Percentiles rank a stretch among this genome's conserved stretches.
These are phyloP conservation scores for Cheirogaleus medius DNA, from an alignment of 2,113 vertebrate species.

Conservation along the genomic window DNA sequence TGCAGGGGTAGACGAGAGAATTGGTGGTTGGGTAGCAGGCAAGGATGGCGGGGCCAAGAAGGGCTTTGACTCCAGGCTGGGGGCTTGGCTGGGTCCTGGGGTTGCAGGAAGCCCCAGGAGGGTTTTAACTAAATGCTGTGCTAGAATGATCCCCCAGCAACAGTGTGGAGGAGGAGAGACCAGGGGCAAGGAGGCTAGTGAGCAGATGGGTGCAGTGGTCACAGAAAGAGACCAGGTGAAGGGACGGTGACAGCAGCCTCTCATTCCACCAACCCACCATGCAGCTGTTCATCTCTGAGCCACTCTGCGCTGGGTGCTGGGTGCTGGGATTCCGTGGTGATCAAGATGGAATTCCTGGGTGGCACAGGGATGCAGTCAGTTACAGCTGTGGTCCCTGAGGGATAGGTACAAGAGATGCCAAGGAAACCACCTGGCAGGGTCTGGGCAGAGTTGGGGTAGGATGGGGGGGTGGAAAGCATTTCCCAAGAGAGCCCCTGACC, in stretches of 20 bases:
- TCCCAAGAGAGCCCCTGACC: constrained; percentile 10
- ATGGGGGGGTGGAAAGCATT: neutral
- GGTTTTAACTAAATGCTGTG: neutral
- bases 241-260: neutral
- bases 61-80: neutral
- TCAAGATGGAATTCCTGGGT: neutral
- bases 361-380: neutral
- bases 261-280: neutral
- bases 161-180: neutral
- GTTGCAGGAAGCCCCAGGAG: neutral
- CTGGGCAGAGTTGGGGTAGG: neutral
- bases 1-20: neutral
- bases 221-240: neutral
- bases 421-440: neutral
- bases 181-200: neutral
- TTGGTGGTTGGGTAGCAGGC: accelerated
- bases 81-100: neutral
- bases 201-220: neutral
- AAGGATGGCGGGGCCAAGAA: neutral
- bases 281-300: neutral
- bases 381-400: neutral
- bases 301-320: neutral
- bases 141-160: neutral
- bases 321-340: neutral
- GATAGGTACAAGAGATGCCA: neutral